These are phyloP conservation scores for Tetramorium bicarinatum DNA, from an alignment of 2,888 invertebrate genomes.

Conservation along the genomic window DNA sequence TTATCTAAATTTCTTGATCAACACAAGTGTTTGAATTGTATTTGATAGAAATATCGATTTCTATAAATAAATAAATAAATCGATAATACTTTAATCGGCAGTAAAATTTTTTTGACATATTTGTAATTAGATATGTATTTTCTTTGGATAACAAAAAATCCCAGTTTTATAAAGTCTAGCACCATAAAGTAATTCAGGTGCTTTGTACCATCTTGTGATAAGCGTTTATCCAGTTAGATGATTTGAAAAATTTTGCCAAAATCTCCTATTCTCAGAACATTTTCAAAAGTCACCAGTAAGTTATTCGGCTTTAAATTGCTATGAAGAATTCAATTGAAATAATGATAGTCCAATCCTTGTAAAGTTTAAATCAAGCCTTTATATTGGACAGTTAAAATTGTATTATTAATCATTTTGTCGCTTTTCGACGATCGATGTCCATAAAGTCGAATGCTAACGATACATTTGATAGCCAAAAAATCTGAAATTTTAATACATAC, in stretches of 20 bases:
- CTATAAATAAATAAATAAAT: too few relatives aligned
- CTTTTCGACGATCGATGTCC: conserved; percentile 99
- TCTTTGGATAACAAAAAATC: conserved; percentile 86
- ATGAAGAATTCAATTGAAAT: conserved; percentile 98
- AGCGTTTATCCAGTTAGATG: conserved; percentile 97
- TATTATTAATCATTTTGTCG: conserved; percentile 92
- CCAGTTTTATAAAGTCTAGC: conserved; percentile 98
- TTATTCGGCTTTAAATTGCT: conserved; percentile 99
- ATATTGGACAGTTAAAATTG: conserved; percentile 97
- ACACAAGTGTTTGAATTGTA: too few relatives aligned
- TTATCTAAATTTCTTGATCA: too few relatives aligned
- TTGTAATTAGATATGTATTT: too few relatives aligned
- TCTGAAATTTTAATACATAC: conserved; percentile 87
- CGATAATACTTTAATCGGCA: too few relatives aligned
- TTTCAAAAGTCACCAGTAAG: conserved; percentile 96
- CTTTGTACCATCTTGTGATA: conserved; percentile 98
- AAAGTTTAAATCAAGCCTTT: conserved; percentile 98
- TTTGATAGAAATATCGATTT: too few relatives aligned
- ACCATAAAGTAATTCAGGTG: conserved; percentile 98
- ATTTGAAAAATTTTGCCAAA: conserved; percentile 99
- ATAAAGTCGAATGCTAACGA: conserved; percentile 99
- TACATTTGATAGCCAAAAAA: conserved; percentile 99
- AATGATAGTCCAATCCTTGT: conserved; percentile 97
- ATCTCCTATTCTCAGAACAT: conserved; percentile 98
- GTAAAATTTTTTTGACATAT: too few relatives aligned